Conservation (phyloP, 2,113 vertebrate species). For the Anarhynchus alexandrinus region DNA sequence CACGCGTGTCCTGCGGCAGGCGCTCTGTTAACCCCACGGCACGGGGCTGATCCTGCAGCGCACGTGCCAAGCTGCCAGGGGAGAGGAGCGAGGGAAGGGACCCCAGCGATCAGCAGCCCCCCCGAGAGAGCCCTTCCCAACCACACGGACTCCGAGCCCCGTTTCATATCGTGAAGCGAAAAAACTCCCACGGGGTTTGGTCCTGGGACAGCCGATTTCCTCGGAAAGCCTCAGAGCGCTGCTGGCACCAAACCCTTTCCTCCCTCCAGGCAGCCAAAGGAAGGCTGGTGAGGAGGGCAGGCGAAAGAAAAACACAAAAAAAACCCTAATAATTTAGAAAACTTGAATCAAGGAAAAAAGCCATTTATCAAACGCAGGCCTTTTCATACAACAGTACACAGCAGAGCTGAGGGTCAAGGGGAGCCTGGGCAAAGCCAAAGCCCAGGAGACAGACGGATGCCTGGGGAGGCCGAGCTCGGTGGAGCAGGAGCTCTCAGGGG, state of each 20-base stretch:
- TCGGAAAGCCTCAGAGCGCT: not conserved
- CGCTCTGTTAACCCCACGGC: not conserved
- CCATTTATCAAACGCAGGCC: not conserved
- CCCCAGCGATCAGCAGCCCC: not conserved
- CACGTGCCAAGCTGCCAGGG: not conserved
- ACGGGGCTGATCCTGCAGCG: not conserved
- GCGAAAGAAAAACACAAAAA: not conserved
- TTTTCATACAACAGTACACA: not conserved
- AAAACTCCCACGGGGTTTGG: not conserved
- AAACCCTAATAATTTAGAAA: not conserved
- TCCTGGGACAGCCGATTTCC: not conserved
- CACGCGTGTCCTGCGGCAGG: accelerated
- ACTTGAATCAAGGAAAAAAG: not conserved
- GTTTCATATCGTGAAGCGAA: not conserved
- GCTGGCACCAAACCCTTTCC: not conserved
- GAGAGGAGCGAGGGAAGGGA: accelerated
- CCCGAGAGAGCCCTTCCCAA: not conserved
- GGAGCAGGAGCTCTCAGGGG: not conserved
- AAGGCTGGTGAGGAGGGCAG: not conserved
- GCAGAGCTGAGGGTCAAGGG: not conserved
- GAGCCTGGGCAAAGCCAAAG: not conserved
- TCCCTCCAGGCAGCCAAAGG: not conserved
- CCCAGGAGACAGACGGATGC: accelerated
- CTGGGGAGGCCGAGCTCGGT: accelerated
- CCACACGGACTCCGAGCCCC: not conserved